Percentiles rank a stretch among this genome's conserved stretches.
Evolutionary conservation across 2,113 vertebrate genomes (phyloP).

Genomic region (Cochlearius cochlearius): DNA sequence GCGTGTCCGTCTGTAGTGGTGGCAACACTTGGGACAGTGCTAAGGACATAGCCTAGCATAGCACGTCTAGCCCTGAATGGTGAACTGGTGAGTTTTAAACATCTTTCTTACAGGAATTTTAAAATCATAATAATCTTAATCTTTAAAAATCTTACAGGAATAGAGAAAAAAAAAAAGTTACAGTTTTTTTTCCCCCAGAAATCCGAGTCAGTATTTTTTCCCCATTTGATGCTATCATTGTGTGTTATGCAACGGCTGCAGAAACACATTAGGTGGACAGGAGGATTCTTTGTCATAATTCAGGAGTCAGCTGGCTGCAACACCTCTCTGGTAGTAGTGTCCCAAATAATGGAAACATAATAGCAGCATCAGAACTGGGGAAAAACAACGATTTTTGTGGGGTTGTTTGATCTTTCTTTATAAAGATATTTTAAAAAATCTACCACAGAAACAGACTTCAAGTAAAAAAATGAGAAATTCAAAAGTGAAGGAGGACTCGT

Average conservation of each 20-base stretch:
- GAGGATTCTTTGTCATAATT: neutral
- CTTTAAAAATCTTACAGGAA: neutral
- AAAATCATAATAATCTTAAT: neutral
- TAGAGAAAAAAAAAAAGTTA: neutral
- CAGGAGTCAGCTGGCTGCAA: neutral
- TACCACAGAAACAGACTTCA: neutral
- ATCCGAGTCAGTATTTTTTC: neutral
- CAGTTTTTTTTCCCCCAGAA: neutral
- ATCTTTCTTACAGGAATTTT: neutral
- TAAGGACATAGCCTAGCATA: neutral
- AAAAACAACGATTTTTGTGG: neutral
- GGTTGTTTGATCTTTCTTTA: neutral
- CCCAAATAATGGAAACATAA: neutral
- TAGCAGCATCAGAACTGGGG: neutral
- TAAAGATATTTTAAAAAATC: neutral
- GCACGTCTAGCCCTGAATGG: neutral
- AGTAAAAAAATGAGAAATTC: neutral
- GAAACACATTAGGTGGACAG: neutral
- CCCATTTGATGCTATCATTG: neutral
- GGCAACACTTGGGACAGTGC: neutral
- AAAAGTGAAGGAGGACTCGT: neutral
- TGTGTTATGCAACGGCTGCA: neutral
- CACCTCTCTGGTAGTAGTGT: neutral
- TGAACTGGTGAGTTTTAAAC: neutral
- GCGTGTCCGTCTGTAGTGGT: neutral